Evolutionary conservation across 2,888 invertebrate species (phyloP), one percentile per base, ranked within the genome.

Genomic region (Theretra japonica): DNA sequence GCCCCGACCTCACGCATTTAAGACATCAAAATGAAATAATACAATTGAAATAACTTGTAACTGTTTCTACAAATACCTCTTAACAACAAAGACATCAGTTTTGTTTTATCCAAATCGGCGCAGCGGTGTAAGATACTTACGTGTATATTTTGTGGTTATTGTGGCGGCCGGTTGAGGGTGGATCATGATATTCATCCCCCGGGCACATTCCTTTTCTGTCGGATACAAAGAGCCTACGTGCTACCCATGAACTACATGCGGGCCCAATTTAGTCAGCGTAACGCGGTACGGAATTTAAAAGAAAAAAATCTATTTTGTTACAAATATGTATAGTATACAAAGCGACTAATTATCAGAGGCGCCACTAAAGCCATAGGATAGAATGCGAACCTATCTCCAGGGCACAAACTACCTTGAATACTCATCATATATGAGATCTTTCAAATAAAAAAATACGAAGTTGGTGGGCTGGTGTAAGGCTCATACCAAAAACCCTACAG

Each of bases 221-320:
- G 21, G 19, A 21, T 62, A 62, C 62, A 62, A 62, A 62, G 17
- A 53, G 19, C 53, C 19, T 62, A 41, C 62, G 62, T 21, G 62
- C 21, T 7, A 17, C 33, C 41, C 41, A 30, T n/a, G 21, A 41
- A 62, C 21, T 41, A 41, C 21, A 62, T 23, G 15, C 62, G 21
- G 15, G 19, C 28, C 19, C 59, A 17, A 62, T 62, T 15, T 41
- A 19, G 2, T 30, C 5, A 3, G 19, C 6, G 19, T 23, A 17
- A 2, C 30, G n/a, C 59, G 1, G n/a, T 5, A 6, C 30, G 0
- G 30, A 62, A 62, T 28, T 28, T n/a, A n/a, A 62, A 30, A 30
- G n/a, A 4, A 30, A 30, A n/a, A 4, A n/a, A 23, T 23, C 25
- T 23, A 58, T 17, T 53, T 53, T n/a, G 53, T 53, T 1, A 53